Conservation (phyloP, 2,888 invertebrate genomes). For the Busseola fusca region DNA sequence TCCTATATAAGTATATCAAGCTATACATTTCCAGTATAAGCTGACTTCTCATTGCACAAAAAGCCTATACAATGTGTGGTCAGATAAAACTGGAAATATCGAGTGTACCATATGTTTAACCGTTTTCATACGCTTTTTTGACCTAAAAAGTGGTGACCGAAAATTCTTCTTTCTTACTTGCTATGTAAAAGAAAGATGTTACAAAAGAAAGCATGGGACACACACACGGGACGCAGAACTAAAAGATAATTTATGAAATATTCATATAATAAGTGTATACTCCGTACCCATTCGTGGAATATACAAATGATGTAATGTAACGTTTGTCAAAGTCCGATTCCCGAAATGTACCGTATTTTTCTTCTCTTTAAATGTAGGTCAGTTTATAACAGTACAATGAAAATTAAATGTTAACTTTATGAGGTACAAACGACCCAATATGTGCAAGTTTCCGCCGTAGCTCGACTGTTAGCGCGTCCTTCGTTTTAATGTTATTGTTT, state of each 20-base stretch:
- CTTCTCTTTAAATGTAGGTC: conserved; percentile 38
- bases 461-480: conserved; percentile 5
- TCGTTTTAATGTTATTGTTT: conserved; percentile 9
- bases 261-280: not conserved
- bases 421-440: conserved; percentile 17
- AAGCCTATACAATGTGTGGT: too few relatives aligned
- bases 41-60: too few relatives aligned
- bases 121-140: too few relatives aligned
- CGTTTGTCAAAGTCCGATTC: not conserved
- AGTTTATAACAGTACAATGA: conserved; percentile 38
- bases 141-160: too few relatives aligned
- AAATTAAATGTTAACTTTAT: conserved; percentile 49
- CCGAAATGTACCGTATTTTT: conserved; percentile 43
- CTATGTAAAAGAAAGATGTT: not conserved
- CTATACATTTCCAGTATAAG: too few relatives aligned
- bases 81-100: too few relatives aligned
- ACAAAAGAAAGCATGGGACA: not conserved
- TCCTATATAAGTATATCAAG: too few relatives aligned
- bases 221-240: not conserved
- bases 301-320: not conserved
- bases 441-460: not conserved
- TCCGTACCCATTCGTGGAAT: not conserved
- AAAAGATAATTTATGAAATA: not conserved
- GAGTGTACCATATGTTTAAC: too few relatives aligned
- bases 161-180: too few relatives aligned